phyloP scores from a whole-genome alignment of 1,140 invertebrate genomes.

The Drosophila ogumai region DNA sequence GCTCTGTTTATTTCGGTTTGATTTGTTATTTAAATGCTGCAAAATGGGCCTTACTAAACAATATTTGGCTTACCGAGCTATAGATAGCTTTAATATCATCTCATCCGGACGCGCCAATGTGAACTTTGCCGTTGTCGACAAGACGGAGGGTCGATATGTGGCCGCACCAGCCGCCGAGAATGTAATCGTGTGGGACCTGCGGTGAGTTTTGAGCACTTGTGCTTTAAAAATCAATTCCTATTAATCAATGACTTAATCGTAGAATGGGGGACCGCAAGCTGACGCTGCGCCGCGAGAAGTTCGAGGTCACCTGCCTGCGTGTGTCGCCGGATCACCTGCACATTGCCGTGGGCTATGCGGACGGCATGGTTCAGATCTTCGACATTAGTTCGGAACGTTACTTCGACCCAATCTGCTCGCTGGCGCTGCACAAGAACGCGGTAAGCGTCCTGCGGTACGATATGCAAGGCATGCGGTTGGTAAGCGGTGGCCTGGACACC shows the following conservation, averaged over 20 bases:
- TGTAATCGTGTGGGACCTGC: conserved; percentile 97
- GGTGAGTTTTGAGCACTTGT: conserved; percentile 41
- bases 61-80: conserved; percentile 95
- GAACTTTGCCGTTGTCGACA: conserved; percentile 90
- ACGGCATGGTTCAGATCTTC: conserved; percentile 95
- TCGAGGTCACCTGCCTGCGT: conserved; percentile 90
- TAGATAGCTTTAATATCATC: conserved; percentile 94
- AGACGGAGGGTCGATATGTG: conserved; percentile 92
- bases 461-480: conserved; percentile 85
- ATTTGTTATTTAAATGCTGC: conserved; percentile 40
- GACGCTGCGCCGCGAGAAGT: conserved; percentile 91
- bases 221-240: too few species aligned
- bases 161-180: conserved; percentile 96
- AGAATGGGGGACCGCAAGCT: conserved; percentile 94
- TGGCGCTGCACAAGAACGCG: conserved; percentile 95
- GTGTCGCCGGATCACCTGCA: conserved; percentile 90
- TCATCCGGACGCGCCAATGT: conserved; percentile 92
- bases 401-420: conserved; percentile 88
- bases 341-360: conserved; percentile 95
- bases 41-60: conserved; percentile 98
- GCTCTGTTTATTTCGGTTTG: conserved; percentile 33
- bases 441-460: conserved; percentile 93
- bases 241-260: background rate
- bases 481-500: conserved; percentile 88
- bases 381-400: conserved; percentile 88